Evolutionary conservation across 2,888 invertebrate genomes (phyloP).

Genomic region (Pemphredon lugubris): DNA sequence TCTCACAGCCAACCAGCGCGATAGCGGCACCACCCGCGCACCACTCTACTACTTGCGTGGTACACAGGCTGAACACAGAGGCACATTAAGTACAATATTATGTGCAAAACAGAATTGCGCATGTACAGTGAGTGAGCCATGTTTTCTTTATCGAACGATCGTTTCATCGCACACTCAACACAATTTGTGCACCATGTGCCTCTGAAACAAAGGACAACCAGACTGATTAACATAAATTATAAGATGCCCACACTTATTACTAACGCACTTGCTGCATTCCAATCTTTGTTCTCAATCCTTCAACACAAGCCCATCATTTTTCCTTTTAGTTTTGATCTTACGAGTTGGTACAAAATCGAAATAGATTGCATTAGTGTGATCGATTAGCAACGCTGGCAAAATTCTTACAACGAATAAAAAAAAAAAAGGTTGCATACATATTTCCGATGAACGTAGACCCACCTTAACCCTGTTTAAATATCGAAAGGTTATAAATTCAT

Average conservation of each 20-base stretch:
- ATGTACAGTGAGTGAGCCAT: slow-evolving; percentile 80
- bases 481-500: no score
- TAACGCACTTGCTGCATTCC: slow-evolving; percentile 45
- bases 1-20: slow-evolving; percentile 77
- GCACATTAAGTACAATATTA: slow-evolving; percentile 77
- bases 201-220: slow-evolving; percentile 89
- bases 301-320: slow-evolving; percentile 66
- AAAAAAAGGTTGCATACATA: background rate
- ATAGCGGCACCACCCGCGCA: slow-evolving; percentile 73
- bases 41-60: slow-evolving; percentile 73
- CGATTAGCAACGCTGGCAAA: slow-evolving; percentile 25
- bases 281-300: slow-evolving; percentile 68
- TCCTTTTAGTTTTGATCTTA: background rate
- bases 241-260: slow-evolving; percentile 77
- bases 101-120: slow-evolving; percentile 68
- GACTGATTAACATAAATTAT: slow-evolving; percentile 80
- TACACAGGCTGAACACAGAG: slow-evolving; percentile 79
- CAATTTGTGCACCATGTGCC: slow-evolving; percentile 87
- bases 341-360: slow-evolving; percentile 17
- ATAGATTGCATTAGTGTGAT: slow-evolving; percentile 67
- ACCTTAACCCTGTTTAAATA: no score
- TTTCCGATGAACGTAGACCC: background rate
- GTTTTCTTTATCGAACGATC: slow-evolving; percentile 68
- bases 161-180: slow-evolving; percentile 80
- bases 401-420: slow-evolving; percentile 1